Evolutionary conservation across 2,113 vertebrate genomes (phyloP), one percentile per base, ranked within the genome.

Genomic region (Calyptomena viridis): DNA sequence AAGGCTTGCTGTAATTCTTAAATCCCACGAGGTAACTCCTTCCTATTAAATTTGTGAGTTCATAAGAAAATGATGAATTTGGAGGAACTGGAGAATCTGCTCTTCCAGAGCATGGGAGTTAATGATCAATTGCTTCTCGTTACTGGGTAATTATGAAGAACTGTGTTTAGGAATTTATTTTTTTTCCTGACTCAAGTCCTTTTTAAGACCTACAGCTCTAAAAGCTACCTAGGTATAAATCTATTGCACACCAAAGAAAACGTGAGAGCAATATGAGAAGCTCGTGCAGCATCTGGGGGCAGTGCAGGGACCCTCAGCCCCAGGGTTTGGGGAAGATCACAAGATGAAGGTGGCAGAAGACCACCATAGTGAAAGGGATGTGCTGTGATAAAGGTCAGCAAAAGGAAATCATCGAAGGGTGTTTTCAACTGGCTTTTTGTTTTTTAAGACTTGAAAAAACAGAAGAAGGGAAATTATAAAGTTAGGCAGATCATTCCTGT

Each of bases 141-240:
- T 95, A 90, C 69, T 84, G 74, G 33, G 8, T 96, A 49, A 89
- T 88, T 69, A 58, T 27, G 28, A 87, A 87, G 75, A 95, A 67
- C 33, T 42, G 42, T 69, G 28, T 11, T 76, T 49, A 16, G 39
- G 28, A 44, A 18, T 35, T 52, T 33, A 68, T 69, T 60, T 84
- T 42, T 56, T 20, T 3, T 1, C 42, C 44, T 74, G 39, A 58
- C 55, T 75, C 44, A 86, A 86, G 46, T 64, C 78, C 20, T 5
- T 44, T 86, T n/a, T 47, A 94, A 81, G 59, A 84, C 28, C 28
- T 83, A 11, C 35, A 67, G 13, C 19, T 92, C 59, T 58, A 33
- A 90, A 83, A 87, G 5, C 22, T 44, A 5, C n/a, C 35, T 62
- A 22, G 46, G 11, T 47, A 3, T 69, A 24, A 81, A 87, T 83